Conservation (phyloP, 2,797 vertebrate genomes). For the Gallinago nigripennis region DNA sequence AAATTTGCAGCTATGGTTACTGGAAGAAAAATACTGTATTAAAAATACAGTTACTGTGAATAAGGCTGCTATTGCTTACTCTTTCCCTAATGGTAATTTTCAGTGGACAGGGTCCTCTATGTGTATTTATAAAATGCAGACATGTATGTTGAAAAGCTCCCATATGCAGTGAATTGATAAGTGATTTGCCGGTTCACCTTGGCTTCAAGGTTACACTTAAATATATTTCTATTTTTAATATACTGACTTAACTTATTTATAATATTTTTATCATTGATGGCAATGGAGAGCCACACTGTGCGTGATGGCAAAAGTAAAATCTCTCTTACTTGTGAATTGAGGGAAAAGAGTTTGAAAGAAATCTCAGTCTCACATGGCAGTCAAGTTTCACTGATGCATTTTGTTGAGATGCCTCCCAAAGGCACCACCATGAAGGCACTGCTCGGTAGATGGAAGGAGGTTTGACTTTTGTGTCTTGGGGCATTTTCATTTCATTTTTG, state of each 20-base stretch:
- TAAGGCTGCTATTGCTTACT: background rate
- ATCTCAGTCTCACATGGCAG: background rate
- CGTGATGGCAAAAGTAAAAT: background rate
- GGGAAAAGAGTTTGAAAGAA: background rate
- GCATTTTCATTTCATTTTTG: background rate
- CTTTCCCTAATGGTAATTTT: background rate
- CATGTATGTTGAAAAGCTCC: background rate
- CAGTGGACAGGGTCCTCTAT: background rate
- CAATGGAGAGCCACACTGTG: background rate
- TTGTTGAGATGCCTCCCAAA: background rate
- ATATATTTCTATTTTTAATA: background rate
- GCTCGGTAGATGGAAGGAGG: background rate
- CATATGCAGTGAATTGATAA: background rate
- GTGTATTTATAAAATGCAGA: background rate
- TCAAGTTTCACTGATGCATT: background rate
- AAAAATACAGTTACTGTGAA: background rate
- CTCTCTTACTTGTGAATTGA: background rate
- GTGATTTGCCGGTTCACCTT: background rate
- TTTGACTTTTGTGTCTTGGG: background rate
- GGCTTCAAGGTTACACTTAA: background rate
- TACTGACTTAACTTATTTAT: background rate
- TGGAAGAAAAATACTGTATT: background rate
- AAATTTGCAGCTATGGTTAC: background rate
- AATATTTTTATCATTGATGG: background rate
- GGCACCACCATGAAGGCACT: background rate